These are phyloP conservation scores for Tilapia sparmanii DNA, from an alignment of 2,113 vertebrate species.

Conservation along the genomic window DNA sequence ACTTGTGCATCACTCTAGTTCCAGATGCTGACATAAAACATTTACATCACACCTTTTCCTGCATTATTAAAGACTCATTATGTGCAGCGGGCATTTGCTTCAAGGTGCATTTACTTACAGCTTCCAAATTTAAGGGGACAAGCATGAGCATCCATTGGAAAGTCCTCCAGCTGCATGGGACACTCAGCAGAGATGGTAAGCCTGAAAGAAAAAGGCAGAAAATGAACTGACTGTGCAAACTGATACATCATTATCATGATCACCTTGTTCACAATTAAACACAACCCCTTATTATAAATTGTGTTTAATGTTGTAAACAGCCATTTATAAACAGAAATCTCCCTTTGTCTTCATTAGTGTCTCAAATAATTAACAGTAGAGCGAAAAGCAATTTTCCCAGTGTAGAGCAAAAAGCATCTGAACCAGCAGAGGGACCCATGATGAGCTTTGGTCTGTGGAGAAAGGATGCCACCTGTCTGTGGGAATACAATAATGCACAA, in stretches of 20 bases:
- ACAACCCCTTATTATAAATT: background rate
- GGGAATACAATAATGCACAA: background rate
- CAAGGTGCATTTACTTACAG: constrained; percentile 79
- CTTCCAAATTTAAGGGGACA: constrained; percentile 98
- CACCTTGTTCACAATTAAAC: background rate
- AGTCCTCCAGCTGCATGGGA: constrained; percentile 97
- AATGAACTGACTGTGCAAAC: background rate
- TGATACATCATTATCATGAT: background rate
- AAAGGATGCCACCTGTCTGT: background rate
- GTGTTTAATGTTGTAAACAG: background rate
- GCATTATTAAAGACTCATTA: background rate
- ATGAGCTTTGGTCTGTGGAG: background rate
- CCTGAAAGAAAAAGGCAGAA: constrained; percentile 60
- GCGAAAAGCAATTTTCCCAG: background rate
- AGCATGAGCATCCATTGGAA: constrained; percentile 96
- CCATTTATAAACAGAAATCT: background rate
- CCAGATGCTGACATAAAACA: background rate
- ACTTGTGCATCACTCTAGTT: background rate
- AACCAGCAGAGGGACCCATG: background rate
- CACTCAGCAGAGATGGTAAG: constrained; percentile 96
- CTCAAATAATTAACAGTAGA: background rate
- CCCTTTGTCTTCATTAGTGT: background rate
- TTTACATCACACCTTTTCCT: background rate
- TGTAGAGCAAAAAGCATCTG: background rate
- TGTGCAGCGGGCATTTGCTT: background rate